These are phyloP conservation scores for Drosophila pallidifrons DNA, from an alignment of 1,140 invertebrate species.

Conservation along the genomic window DNA sequence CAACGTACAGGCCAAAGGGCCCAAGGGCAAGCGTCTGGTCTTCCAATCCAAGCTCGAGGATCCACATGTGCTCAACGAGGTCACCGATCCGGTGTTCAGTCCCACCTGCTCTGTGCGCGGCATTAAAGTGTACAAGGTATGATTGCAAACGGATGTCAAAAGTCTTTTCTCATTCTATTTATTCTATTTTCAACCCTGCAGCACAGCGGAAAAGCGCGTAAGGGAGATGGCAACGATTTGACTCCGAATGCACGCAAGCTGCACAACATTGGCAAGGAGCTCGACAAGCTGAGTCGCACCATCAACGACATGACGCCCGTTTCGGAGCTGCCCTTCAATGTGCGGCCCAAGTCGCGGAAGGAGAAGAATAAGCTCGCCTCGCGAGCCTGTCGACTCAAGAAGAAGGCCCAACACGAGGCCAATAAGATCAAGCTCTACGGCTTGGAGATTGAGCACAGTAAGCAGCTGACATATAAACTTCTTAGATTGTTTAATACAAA, in stretches of 20 bases:
- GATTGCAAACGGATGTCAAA: background rate
- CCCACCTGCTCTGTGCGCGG: conserved; percentile 94
- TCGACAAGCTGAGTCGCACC: conserved; percentile 94
- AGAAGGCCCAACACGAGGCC: conserved; percentile 97
- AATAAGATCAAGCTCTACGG: conserved; percentile 98
- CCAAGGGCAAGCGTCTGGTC: conserved; percentile 95
- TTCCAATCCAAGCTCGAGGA: conserved; percentile 93
- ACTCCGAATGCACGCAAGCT: conserved; percentile 97
- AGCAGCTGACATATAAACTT: conserved; percentile 81
- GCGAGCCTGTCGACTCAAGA: conserved; percentile 96
- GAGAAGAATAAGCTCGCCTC: conserved; percentile 99
- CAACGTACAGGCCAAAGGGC: conserved; percentile 99
- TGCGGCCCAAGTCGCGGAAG: conserved; percentile 95
- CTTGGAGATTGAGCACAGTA: conserved; percentile 97
- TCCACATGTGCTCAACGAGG: conserved; percentile 95
- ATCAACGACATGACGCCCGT: conserved; percentile 98
- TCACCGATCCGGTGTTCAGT: conserved; percentile 97
- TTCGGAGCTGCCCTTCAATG: conserved; percentile 95
- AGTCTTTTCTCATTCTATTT: background rate
- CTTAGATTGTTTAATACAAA: background rate
- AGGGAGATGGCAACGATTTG: conserved; percentile 98
- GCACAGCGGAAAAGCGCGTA: conserved; percentile 95
- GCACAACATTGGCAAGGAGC: conserved; percentile 94
- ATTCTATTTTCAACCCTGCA: conserved; percentile 23
- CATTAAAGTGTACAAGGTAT: conserved; percentile 90